Evolutionary conservation across 2,113 vertebrate genomes (phyloP).

Genomic region (Dasyprocta punctata): DNA sequence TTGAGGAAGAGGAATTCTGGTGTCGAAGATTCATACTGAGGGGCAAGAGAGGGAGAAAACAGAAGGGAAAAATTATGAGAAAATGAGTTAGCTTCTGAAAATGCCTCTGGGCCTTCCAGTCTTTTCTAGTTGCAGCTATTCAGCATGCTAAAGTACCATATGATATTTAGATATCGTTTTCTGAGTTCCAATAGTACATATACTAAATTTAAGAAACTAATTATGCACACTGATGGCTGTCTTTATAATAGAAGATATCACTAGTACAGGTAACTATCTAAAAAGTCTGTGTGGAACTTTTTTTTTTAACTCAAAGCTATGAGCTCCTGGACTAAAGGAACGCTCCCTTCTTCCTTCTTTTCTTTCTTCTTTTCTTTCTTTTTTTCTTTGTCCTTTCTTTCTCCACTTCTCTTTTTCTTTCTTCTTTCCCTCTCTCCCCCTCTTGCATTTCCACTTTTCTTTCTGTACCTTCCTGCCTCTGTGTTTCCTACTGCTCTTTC

Average conservation of each 20-base stretch:
- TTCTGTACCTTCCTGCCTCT: background rate
- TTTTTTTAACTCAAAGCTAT: background rate
- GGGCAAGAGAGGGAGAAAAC: background rate
- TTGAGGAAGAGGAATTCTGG: background rate
- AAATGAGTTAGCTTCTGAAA: background rate
- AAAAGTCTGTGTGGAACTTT: background rate
- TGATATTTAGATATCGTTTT: background rate
- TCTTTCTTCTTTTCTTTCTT: fast-evolving
- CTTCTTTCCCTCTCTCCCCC: too few relatives aligned
- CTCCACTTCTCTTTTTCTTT: too few relatives aligned
- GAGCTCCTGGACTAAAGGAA: background rate
- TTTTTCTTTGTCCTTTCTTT: too few relatives aligned
- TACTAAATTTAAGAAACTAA: background rate
- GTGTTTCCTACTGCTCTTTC: background rate
- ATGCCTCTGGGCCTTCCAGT: background rate
- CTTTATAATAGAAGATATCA: background rate
- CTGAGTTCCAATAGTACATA: background rate
- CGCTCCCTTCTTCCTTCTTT: background rate
- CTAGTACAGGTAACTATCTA: background rate
- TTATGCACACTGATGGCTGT: background rate
- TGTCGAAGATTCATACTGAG: background rate
- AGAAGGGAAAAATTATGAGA: too few relatives aligned
- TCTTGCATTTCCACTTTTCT: background rate
- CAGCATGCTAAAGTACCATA: background rate
- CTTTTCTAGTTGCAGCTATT: background rate